A percentile compares a stretch with the other conserved stretches of the same genome.
These are phyloP conservation scores for Melanostoma mellinum DNA, from an alignment of 2,888 invertebrate genomes.

Conservation along the genomic window DNA sequence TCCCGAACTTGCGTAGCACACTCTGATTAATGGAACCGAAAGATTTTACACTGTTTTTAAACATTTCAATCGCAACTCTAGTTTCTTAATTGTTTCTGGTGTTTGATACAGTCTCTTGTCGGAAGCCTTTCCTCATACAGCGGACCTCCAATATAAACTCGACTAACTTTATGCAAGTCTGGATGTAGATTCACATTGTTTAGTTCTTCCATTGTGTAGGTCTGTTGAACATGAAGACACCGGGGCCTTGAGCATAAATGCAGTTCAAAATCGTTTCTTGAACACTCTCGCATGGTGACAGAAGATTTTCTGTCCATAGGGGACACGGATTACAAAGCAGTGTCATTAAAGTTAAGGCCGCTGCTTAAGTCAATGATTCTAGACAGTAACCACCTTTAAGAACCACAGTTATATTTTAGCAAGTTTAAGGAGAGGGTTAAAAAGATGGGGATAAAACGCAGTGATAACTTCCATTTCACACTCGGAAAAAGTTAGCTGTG, in stretches of 20 bases:
- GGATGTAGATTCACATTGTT: constrained; percentile 80
- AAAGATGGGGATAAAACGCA: constrained; percentile 91
- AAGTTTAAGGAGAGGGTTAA: constrained; percentile 88
- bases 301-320: constrained; percentile 77
- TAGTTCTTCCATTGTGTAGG: constrained; percentile 83
- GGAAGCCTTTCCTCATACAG: constrained; percentile 85
- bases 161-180: constrained; percentile 83
- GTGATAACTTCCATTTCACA: constrained; percentile 96
- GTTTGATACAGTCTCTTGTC: constrained; percentile 87
- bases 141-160: constrained; percentile 85
- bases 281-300: constrained; percentile 83
- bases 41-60: constrained; percentile 85
- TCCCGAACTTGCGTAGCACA: constrained; percentile 87
- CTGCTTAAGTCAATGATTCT: constrained; percentile 93
- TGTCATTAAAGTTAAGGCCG: constrained; percentile 90
- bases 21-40: constrained; percentile 84
- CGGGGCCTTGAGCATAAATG: constrained; percentile 88
- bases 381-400: constrained; percentile 97
- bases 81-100: constrained; percentile 81
- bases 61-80: constrained; percentile 84
- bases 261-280: constrained; percentile 90
- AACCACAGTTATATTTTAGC: constrained; percentile 92
- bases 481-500: constrained; percentile 85
- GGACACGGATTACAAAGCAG: constrained; percentile 93
- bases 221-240: constrained; percentile 87